Base-by-base conservation (phyloP, 2,113 vertebrate species). In the Dipodomys spectabilis region DNA sequence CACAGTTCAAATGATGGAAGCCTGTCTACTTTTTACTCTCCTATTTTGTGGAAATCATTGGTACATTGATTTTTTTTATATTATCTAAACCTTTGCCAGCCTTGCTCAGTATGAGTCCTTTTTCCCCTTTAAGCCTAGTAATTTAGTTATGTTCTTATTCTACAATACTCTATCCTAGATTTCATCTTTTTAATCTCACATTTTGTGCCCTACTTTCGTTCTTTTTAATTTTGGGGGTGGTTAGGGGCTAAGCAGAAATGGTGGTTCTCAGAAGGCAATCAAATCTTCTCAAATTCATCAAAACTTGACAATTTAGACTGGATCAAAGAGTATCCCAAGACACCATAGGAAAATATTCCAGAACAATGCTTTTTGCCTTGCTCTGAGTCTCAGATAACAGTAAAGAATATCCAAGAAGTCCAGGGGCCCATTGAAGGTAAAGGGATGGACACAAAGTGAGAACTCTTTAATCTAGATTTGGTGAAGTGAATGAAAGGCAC, bases 131-230 rank as follows among this genome's bases (percentile, higher is more conserved):
- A 89, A 86, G 45, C 49, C 11, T 53, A 44, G 80, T 90, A 87
- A 90, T 86, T 82, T 64, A 28, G 19, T 83, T 88, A 30, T 60
- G 82, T 90, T 87, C 23, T 71, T 92, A 82, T 90, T 95, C 57
- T 86, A 27, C 64, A 86, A 80, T 25, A 62, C 45, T 69, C 39
- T 3, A 5, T 79, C 68, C 53, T 74, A 53, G 68, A 82, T 93
- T 71, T 27, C 39, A 73, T 94, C 94, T 93, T 72, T 88, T 25
- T 73, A 92, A 82, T 86, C 74, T 57, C 88, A 84, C 6, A 85
- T 88, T 77, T 80, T 83, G 28, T 91, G 35, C 68, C 88, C 39
- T 45, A 35, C 30, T 53, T 45, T 79, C 20, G 45, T n/a, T 78
- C 78, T 88, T 90, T 32, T 19, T 44, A 27, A 44, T n/a, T 68